phyloP scores from a whole-genome alignment of 2,888 invertebrate genomes.

The Dastarcus helophoroides region DNA sequence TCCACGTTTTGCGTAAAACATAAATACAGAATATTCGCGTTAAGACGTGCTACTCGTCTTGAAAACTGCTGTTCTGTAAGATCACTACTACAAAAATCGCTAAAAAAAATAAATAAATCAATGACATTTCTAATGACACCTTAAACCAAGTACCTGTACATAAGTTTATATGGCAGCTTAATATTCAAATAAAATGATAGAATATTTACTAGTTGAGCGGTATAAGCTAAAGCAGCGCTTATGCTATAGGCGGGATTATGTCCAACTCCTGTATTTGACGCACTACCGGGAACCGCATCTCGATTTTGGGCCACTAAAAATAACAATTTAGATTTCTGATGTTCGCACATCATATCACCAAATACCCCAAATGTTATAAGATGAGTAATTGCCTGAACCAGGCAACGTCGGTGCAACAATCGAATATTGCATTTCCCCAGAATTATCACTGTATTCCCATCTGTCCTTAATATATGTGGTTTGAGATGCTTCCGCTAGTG shows the following conservation, averaged over 20 bases:
- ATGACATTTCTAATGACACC: neutral
- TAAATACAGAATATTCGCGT: slow-evolving; percentile 67
- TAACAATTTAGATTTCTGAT: slow-evolving; percentile 1
- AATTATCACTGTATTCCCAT: slow-evolving; percentile 65
- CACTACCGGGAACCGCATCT: slow-evolving; percentile 39
- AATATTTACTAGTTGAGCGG: slow-evolving; percentile 72
- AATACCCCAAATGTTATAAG: slow-evolving; percentile 69
- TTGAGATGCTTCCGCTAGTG: slow-evolving; percentile 58
- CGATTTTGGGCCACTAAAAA: slow-evolving; percentile 44
- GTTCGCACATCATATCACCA: slow-evolving; percentile 30
- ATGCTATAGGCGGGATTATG: slow-evolving; percentile 61
- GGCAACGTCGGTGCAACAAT: slow-evolving; percentile 79
- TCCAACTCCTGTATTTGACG: slow-evolving; percentile 42
- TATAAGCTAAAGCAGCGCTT: slow-evolving; percentile 72
- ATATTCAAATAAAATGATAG: slow-evolving; percentile 76
- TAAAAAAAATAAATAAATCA: slow-evolving; percentile 33
- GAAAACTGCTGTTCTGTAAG: slow-evolving; percentile 61
- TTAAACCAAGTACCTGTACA: slow-evolving; percentile 43
- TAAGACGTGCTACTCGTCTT: slow-evolving; percentile 62
- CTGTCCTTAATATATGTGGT: slow-evolving; percentile 69
- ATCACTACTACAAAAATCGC: slow-evolving; percentile 70
- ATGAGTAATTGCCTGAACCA: slow-evolving; percentile 73
- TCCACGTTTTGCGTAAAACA: slow-evolving; percentile 68
- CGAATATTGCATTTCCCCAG: slow-evolving; percentile 56
- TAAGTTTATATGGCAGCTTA: slow-evolving; percentile 63